Evolutionary conservation across 1,140 invertebrate species (phyloP), one percentile per base, ranked within the genome.

Genomic region (Lysiphlebus fabarum): DNA sequence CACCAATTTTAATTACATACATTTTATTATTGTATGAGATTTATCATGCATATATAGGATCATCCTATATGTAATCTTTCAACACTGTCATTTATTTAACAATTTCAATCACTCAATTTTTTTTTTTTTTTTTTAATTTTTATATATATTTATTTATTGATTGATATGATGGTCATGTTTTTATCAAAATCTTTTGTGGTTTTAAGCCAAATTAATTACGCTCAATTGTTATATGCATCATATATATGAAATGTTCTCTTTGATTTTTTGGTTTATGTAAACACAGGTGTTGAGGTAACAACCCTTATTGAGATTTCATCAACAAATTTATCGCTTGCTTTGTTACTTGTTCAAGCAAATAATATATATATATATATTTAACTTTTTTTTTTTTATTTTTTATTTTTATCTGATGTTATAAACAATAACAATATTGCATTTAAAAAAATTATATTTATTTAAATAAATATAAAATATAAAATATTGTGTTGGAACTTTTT

Each of bases 231-330:
- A 38, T 12, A 45, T 37, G n/a, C n/a, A n/a, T n/a, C n/a, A 41
- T 36, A 45, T n/a, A 17, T 59, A 48, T 48, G 62, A 64, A 66
- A 58, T 55, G 26, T 36, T 37, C 56, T 49, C 64, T 71, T 72
- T 72, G 66, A 70, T 72, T 37, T 75, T 75, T 72, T 74, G 69
- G 73, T 73, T 73, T 60, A 62, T 67, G 74, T 65, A 79, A 79
- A 79, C 74, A 79, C 77, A 79, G 77, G 77, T 79, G 77, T 62
- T 54, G 51, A 26, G 17, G 0, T 4, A 26, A 26, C 17, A 26
- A 26, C 17, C 17, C 17, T 26, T 26, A 26, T 26, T 26, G 17
- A 26, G 17, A 26, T 26, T 26, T 26, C 1, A 26, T 26, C 17
- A 26, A 26, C 17, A 26, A 26, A 26, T 4, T 26, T 2, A 1